Evolutionary conservation across 2,113 vertebrate species (phyloP).

Genomic region (Sporophila hypoxantha): DNA sequence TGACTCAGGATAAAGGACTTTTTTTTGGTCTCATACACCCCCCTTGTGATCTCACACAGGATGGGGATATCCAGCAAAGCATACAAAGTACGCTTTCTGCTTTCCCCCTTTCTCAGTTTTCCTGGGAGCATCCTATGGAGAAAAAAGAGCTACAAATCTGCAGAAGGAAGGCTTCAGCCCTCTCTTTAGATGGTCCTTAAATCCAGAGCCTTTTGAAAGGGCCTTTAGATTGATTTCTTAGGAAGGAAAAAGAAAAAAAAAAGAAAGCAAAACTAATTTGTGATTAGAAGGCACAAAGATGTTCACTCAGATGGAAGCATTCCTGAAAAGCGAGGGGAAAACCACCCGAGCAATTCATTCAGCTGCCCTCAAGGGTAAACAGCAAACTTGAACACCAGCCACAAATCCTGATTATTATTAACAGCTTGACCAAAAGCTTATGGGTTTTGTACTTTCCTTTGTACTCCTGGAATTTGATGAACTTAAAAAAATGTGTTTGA

Average conservation of each 20-base stretch:
- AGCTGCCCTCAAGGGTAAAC: conserved; percentile 22
- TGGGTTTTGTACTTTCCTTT: background rate
- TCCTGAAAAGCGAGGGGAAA: conserved; percentile 7
- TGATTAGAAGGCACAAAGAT: conserved; percentile 32
- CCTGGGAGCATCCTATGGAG: background rate
- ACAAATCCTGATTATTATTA: background rate
- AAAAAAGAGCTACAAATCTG: background rate
- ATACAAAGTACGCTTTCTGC: background rate
- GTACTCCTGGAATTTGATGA: background rate
- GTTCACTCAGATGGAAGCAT: conserved; percentile 11
- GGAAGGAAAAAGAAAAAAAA: background rate
- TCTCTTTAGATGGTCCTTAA: background rate
- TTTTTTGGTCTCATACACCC: background rate
- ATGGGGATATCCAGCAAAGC: background rate
- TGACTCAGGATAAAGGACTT: background rate
- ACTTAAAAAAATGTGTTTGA: background rate
- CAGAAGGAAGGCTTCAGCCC: background rate
- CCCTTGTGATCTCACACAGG: background rate
- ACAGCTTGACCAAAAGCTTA: background rate
- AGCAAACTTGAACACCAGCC: background rate
- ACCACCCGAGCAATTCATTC: background rate
- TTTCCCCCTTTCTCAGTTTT: background rate
- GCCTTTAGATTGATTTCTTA: background rate
- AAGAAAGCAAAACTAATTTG: background rate
- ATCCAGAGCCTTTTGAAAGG: background rate